phyloP scores from a whole-genome alignment of 1,140 invertebrate species.

The Sminthurides bifidus region DNA sequence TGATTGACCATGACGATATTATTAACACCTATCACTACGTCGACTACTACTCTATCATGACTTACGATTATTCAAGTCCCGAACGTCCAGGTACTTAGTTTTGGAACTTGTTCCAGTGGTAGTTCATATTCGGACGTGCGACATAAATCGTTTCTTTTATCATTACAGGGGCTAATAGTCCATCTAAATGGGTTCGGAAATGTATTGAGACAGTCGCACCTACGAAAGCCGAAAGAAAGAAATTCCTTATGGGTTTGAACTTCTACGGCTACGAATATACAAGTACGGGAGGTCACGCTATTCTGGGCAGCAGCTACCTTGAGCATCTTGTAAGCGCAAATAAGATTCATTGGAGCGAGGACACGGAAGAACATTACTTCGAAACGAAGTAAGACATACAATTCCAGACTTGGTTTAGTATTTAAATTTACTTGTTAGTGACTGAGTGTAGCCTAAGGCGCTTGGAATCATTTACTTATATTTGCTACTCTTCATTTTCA shows the following conservation, averaged over 20 bases:
- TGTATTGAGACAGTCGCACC: constrained; percentile 63
- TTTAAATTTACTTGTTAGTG: neutral
- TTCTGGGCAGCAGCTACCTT: constrained; percentile 65
- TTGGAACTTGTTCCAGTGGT: neutral
- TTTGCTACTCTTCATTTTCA: constrained; percentile 40
- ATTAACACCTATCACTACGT: constrained; percentile 60
- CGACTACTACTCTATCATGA: constrained; percentile 68
- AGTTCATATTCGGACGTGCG: constrained; percentile 9
- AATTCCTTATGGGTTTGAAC: constrained; percentile 81
- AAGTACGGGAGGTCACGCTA: constrained; percentile 58
- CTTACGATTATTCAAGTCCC: constrained; percentile 80
- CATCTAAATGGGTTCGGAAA: constrained; percentile 64
- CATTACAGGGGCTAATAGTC: constrained; percentile 62
- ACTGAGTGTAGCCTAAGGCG: neutral
- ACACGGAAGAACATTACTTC: constrained; percentile 70
- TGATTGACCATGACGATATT: constrained; percentile 66
- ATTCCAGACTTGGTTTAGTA: neutral
- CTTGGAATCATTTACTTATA: constrained; percentile 10
- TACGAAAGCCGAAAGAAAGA: constrained; percentile 47
- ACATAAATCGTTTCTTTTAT: constrained; percentile 6
- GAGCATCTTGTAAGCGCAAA: constrained; percentile 47
- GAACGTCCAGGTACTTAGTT: constrained; percentile 53
- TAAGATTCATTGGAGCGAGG: constrained; percentile 62
- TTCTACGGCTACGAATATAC: constrained; percentile 87
- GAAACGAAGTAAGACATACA: constrained; percentile 60